Base-by-base conservation (phyloP, 2,113 vertebrate species). In the Haplochromis vanheusdeni region DNA sequence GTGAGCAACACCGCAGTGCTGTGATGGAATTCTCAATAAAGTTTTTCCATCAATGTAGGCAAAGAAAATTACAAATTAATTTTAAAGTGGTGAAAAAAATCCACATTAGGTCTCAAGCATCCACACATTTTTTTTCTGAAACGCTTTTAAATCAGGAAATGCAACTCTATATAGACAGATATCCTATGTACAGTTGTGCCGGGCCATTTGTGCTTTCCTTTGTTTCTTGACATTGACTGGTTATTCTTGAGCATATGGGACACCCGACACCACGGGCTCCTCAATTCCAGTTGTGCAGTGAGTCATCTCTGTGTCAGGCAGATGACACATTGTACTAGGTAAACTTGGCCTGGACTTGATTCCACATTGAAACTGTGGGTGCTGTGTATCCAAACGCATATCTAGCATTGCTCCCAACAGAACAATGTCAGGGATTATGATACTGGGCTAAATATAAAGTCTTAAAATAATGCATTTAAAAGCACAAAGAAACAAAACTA, bases 181-280 rank as follows among this genome's bases (percentile, higher is more conserved):
- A 87, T 89, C 85, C 75, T 55, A 19, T 83, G 82, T 92, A 85
- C 88, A 90, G 82, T 90, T 92, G 85, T 65, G 87, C 77, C 14
- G 28, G 56, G 31, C 87, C 89, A 93, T 94, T 89, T 87, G 87
- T 83, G 60, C 82, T 91, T 73, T n/a, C 54, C 86, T 93, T 91
- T 94, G 92, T 95, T 93, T 93, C 94, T 85, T 95, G 94, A 95
- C 95, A 95, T 94, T 95, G 94, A 96, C 95, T 91, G 80, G 94
- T 95, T 93, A 91, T 94, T 94, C 89, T 91, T 12, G 88, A 93
- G 81, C 91, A 87, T 89, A 90, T 68, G 86, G 84, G 95, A 95
- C 93, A 96, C 93, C 65, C 37, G 89, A 96, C 93, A 95, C 94
- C 83, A 16, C 82, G 7, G 52, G 56, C 87, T 89, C 81, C 73